Conservation (phyloP, 1,140 invertebrate species). For the Pseudomyrmex flavicornis region DNA sequence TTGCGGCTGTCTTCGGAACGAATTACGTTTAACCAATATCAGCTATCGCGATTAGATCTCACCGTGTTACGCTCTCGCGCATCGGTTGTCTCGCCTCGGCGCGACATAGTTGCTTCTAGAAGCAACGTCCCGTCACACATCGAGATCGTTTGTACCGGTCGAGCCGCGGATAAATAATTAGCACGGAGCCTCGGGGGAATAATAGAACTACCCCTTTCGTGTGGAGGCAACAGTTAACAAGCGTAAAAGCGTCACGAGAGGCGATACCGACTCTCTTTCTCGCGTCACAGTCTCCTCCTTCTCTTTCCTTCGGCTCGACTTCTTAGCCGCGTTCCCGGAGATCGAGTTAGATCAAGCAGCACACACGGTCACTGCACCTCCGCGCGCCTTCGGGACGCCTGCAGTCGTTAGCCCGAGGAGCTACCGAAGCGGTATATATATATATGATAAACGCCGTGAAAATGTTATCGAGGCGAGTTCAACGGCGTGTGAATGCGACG, state of each 20-base stretch:
- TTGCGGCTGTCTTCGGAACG: conserved; percentile 48
- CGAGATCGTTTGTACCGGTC: conserved; percentile 39
- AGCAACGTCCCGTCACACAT: conserved; percentile 41
- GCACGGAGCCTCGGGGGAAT: conserved; percentile 39
- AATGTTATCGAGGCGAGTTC: conserved; percentile 44
- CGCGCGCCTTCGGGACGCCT: conserved; percentile 14
- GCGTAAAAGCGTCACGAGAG: conserved; percentile 65
- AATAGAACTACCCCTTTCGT: conserved; percentile 40
- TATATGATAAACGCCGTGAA: conserved; percentile 38
- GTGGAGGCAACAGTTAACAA: conserved; percentile 65
- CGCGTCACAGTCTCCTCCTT: conserved; percentile 43
- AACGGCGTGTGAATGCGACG: conserved; percentile 30
- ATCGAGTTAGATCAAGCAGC: conserved; percentile 62
- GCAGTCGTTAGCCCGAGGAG: conserved; percentile 52
- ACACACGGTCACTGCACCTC: not conserved
- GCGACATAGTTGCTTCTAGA: conserved; percentile 2
- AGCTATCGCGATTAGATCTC: conserved; percentile 57
- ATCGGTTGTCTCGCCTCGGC: conserved; percentile 37
- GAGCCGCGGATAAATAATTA: conserved; percentile 72
- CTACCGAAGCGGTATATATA: conserved; percentile 22
- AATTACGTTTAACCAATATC: conserved; percentile 53
- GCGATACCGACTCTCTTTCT: conserved; percentile 8
- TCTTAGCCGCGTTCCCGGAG: conserved; percentile 67
- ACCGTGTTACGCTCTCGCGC: conserved; percentile 18
- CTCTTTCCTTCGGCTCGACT: conserved; percentile 48